Conservation (phyloP, 2,113 vertebrate genomes). For the Choloepus hoffmanni region DNA sequence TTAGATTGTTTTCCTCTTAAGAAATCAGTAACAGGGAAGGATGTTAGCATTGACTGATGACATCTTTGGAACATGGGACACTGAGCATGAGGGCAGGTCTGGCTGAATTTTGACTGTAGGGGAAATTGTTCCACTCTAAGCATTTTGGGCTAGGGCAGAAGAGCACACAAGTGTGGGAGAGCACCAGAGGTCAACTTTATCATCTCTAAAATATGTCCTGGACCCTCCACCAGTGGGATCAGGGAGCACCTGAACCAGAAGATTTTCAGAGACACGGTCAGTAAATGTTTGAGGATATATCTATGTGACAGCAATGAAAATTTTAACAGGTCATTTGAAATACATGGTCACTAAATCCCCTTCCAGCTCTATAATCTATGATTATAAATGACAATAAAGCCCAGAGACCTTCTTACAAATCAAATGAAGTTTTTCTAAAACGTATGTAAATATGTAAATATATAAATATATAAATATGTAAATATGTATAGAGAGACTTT, state of each 20-base stretch:
- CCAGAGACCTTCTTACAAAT: background rate
- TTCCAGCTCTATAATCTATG: background rate
- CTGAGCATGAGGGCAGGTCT: background rate
- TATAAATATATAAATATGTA: too few relatives aligned
- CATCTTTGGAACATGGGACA: background rate
- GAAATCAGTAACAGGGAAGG: background rate
- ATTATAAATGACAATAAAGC: slow-evolving; percentile 18
- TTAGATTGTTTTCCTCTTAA: background rate
- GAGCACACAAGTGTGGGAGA: background rate
- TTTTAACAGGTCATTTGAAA: slow-evolving; percentile 7
- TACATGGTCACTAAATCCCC: background rate
- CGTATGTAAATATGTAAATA: background rate
- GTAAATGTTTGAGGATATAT: background rate
- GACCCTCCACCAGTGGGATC: background rate
- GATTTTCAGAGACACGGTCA: slow-evolving; percentile 27
- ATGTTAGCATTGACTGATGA: background rate
- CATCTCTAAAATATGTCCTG: background rate
- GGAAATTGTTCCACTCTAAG: background rate
- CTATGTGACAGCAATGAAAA: background rate
- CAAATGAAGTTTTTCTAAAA: slow-evolving; percentile 40
- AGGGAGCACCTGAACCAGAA: background rate
- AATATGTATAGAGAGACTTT: background rate
- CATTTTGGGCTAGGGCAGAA: background rate
- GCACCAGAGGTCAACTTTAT: background rate
- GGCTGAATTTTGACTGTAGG: background rate